These are phyloP conservation scores for Gambusia yucatana DNA, from an alignment of 2,797 vertebrate genomes.

Conservation along the genomic window DNA sequence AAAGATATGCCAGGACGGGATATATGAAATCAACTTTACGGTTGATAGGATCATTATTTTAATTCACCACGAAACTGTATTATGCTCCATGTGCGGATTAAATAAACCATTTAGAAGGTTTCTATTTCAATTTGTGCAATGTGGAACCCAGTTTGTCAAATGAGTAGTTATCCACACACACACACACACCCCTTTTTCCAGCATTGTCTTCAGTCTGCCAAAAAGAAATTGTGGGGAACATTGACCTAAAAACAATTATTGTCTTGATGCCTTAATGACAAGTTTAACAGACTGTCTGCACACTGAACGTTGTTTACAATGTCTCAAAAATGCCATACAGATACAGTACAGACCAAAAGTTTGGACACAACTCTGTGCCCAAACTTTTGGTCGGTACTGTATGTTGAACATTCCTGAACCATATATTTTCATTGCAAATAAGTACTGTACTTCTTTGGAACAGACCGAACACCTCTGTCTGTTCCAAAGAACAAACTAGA, in stretches of 20 bases:
- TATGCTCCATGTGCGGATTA: too few species aligned
- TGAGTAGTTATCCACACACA: not conserved
- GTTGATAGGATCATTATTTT: too few species aligned
- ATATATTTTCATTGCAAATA: slow-evolving; percentile 44
- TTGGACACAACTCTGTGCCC: too few species aligned
- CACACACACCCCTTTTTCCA: not conserved
- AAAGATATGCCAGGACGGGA: not conserved
- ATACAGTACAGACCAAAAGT: not conserved
- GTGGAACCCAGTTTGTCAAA: not conserved
- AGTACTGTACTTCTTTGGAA: slow-evolving; percentile 37
- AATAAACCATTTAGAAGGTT: not conserved
- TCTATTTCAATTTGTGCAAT: not conserved
- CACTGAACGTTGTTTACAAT: not conserved
- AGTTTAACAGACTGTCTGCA: not conserved
- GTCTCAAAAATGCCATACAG: slow-evolving; percentile 8
- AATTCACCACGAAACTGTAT: too few species aligned
- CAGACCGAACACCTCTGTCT: slow-evolving; percentile 40
- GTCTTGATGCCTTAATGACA: not conserved
- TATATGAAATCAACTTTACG: not conserved
- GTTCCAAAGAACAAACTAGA: slow-evolving; percentile 71
- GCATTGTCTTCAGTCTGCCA: not conserved
- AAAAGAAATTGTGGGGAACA: not conserved
- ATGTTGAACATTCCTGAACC: slow-evolving; percentile 45
- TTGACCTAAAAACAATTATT: not conserved
- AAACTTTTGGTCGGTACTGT: too few species aligned